Evolutionary conservation across 2,888 invertebrate species (phyloP).

Genomic region (Drosophila parthenogenetica): DNA sequence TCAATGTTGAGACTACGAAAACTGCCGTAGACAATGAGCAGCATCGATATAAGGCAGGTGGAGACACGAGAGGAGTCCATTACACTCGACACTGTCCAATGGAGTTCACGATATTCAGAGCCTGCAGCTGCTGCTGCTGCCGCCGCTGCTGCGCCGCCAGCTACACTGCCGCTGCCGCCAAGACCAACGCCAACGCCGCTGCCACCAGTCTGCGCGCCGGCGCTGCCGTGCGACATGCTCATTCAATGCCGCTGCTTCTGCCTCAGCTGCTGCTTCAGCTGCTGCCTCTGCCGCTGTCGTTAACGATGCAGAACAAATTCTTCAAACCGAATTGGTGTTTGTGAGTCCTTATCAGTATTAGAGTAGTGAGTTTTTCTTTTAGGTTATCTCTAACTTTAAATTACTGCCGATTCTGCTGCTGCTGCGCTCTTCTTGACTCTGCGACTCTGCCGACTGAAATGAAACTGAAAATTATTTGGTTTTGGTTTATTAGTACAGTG

Average conservation of each 20-base stretch:
- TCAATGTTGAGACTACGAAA: constrained; percentile 98
- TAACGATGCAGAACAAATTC: constrained; percentile 31
- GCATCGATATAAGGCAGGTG: constrained; percentile 98
- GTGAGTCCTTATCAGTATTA: constrained; percentile 31
- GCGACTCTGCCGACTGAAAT: constrained; percentile 53
- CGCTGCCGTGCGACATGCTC: constrained; percentile 83
- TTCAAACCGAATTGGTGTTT: not conserved
- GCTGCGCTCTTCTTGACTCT: constrained; percentile 33
- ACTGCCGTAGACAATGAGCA: constrained; percentile 98
- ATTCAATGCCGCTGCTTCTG: constrained; percentile 36
- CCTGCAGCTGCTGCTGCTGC: constrained; percentile 69
- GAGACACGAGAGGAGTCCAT: constrained; percentile 99
- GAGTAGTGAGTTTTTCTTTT: constrained; percentile 3
- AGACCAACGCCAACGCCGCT: constrained; percentile 76
- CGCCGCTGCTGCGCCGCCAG: constrained; percentile 60
- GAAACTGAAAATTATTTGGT: constrained; percentile 61
- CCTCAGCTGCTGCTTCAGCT: not conserved
- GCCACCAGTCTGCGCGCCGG: constrained; percentile 78
- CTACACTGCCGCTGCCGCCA: constrained; percentile 75
- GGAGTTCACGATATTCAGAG: constrained; percentile 87
- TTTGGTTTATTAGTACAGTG: constrained; percentile 57
- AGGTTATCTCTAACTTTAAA: constrained; percentile 28
- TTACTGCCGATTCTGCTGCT: not conserved
- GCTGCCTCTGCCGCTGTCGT: constrained; percentile 4
- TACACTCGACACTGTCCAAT: constrained; percentile 95